phyloP scores from a whole-genome alignment of 2,113 vertebrate genomes.

The human (Homo sapiens) region GRCh38 chr6:6654501-6655000 shows the following conservation, averaged over 20 bases:
- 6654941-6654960: not conserved
- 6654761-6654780: not conserved
- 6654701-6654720: not conserved
- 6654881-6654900: not conserved
- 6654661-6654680: rapidly evolving
- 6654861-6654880: rapidly evolving
- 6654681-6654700: not conserved
- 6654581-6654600: slow-evolving; percentile 73
- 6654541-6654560: slow-evolving; percentile 82
- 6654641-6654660: rapidly evolving
- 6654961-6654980: slow-evolving; percentile 13
- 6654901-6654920: not conserved
- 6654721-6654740: not conserved
- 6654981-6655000: not conserved
- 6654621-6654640: slow-evolving; percentile 28
- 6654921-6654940: not conserved
- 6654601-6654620: slow-evolving; percentile 76
- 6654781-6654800: not conserved
- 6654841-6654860: not conserved
- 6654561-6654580: slow-evolving; percentile 79
- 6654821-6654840: not conserved
- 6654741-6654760: not conserved
- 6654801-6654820: slow-evolving; percentile 45
- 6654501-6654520: not conserved
- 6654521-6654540: slow-evolving; percentile 32